Evolutionary conservation across 2,797 vertebrate species (phyloP).

Genomic region (Poecilia velifera): DNA sequence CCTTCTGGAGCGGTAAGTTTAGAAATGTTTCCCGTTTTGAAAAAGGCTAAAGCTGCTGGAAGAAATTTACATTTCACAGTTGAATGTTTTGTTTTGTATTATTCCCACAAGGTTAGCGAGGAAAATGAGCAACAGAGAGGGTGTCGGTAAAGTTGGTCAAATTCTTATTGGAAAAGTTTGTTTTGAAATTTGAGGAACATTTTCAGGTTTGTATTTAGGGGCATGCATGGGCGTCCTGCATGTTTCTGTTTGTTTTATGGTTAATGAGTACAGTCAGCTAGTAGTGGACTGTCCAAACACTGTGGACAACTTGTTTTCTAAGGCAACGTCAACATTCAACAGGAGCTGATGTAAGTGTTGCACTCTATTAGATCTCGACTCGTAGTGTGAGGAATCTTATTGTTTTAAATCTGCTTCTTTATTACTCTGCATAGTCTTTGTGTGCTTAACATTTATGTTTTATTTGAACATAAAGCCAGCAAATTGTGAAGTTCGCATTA

Average conservation of each 20-base stretch:
- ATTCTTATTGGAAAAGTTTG: conserved; percentile 35
- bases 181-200: conserved; percentile 43
- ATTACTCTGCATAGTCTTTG: neutral
- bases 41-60: conserved; percentile 8
- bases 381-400: neutral
- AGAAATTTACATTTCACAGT: conserved; percentile 13
- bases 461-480: neutral
- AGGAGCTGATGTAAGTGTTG: conserved; percentile 61
- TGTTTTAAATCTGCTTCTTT: neutral
- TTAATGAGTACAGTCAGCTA: conserved; percentile 80
- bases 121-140: neutral
- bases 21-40: neutral
- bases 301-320: conserved; percentile 66
- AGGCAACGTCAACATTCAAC: conserved; percentile 41
- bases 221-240: conserved; percentile 7
- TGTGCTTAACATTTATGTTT: neutral
- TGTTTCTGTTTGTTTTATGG: conserved; percentile 79
- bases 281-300: conserved; percentile 65
- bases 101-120: neutral
- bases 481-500: neutral
- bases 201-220: conserved; percentile 34
- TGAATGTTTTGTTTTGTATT: conserved; percentile 17
- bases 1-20: conserved; percentile 21
- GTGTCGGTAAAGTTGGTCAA: neutral
- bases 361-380: neutral